Evolutionary conservation across 2,888 invertebrate genomes (phyloP).

Genomic region (Eurytoma californica): DNA sequence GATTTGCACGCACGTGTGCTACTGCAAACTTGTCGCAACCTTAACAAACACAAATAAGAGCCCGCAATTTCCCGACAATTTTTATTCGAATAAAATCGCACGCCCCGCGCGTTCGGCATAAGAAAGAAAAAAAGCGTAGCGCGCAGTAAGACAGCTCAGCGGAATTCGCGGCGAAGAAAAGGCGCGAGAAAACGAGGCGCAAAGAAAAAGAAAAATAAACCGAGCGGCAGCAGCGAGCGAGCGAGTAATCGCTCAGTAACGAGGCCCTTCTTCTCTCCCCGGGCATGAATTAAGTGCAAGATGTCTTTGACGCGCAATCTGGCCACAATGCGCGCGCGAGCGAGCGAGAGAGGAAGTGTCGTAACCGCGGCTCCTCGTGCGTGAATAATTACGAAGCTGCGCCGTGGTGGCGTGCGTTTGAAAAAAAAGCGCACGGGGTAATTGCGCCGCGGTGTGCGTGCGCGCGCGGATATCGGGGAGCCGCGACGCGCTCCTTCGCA

Average conservation of each 20-base stretch:
- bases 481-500: not conserved
- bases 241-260: conserved; percentile 38
- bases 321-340: conserved; percentile 31
- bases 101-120: not conserved
- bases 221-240: conserved; percentile 12
- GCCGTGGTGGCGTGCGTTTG: conserved; percentile 32
- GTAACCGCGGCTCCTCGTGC: conserved; percentile 60
- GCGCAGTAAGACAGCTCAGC: not conserved
- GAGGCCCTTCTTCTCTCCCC: conserved; percentile 4
- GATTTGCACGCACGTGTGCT: too few species aligned
- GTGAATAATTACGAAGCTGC: conserved; percentile 60
- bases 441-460: conserved; percentile 1
- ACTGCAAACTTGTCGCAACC: too few species aligned
- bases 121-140: not conserved
- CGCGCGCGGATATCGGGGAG: not conserved
- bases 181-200: not conserved
- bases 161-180: conserved; percentile 15
- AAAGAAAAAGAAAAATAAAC: not conserved
- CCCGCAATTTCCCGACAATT: too few species aligned
- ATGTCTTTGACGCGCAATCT: conserved; percentile 55
- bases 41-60: too few species aligned
- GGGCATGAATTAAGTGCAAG: conserved; percentile 47
- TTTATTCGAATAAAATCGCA: too few species aligned
- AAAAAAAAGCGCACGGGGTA: conserved; percentile 14
- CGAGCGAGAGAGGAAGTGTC: conserved; percentile 62